Base-by-base conservation (phyloP, 1,140 invertebrate genomes). In the Drosophila busckii region DNA sequence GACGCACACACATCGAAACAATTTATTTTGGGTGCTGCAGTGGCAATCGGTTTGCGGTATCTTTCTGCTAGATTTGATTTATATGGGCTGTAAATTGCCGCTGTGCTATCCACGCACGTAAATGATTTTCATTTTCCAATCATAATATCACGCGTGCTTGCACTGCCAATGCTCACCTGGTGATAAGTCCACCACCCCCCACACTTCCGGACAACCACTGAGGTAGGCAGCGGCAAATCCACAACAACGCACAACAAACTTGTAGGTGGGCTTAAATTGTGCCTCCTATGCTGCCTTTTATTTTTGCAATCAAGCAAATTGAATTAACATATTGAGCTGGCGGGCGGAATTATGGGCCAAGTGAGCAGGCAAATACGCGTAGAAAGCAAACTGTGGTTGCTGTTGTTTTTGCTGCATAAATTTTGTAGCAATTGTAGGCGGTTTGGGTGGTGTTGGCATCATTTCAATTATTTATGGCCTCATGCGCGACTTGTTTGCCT, bases 121-220 rank as follows among this genome's bases (percentile, higher is more conserved):
- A 82, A 82, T 83, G 75, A 75, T 83, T 82, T 82, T 82, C 70
- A 82, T 82, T 83, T 82, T 83, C 65, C 75, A 82, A 82, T 82
- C 75, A 82, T 75, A 82, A 82, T 58, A 83, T 63, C 55, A 76
- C 52, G 66, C 70, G 69, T 78, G 71, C 67, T 52, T 56, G 66
- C 71, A 78, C 71, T 76, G 61, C 66, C 42, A 78, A 71, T 76
- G 66, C 65, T 41, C 37, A 54, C 31, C 48, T 61, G 68, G 22
- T 41, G 22, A 56, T 50, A 29, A 22, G 23, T 19, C 35, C 35
- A 10, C 3, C 52, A 55, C 4, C 12, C 17, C 16, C 16, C 20
- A 40, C 25, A 26, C 25, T 26, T 26, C 37, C n/a, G n/a, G n/a
- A 7, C 7, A 6, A 10, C 15, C 16, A 2, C 6, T 23, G 23